Percentiles rank a stretch among this genome's conserved stretches.
phyloP scores from a whole-genome alignment of 2,113 vertebrate genomes.

The Rhagologus leucostigma region DNA sequence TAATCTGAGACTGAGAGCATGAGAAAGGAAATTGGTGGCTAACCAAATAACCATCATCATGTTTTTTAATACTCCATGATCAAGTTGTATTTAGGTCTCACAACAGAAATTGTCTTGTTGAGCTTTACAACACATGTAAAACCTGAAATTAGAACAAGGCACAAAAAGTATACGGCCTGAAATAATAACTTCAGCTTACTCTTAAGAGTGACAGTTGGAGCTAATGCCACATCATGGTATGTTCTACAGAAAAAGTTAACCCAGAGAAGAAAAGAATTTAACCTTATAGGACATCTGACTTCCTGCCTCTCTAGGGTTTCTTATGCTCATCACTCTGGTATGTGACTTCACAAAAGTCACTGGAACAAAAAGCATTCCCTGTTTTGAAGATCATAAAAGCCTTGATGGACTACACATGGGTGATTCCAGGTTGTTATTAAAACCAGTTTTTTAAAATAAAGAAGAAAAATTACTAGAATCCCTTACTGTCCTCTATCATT shows the following conservation, averaged over 20 bases:
- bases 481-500: not conserved
- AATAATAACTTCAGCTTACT: not conserved
- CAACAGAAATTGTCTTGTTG: not conserved
- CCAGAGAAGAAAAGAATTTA: constrained; percentile 11
- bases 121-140: not conserved
- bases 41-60: constrained; percentile 45
- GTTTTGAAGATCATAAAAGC: constrained; percentile 37
- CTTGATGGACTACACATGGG: not conserved
- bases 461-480: not conserved
- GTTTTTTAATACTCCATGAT: not conserved
- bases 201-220: not conserved
- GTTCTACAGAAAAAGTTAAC: not conserved
- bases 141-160: not conserved
- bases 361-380: constrained; percentile 40
- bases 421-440: constrained; percentile 40
- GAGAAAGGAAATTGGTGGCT: constrained; percentile 59
- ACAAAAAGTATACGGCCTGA: not conserved
- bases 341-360: constrained; percentile 31
- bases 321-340: constrained; percentile 36
- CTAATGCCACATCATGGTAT: not conserved
- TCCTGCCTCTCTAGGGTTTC: constrained; percentile 20
- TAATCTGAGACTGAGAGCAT: constrained; percentile 15
- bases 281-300: constrained; percentile 39
- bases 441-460: not conserved
- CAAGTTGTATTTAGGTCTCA: not conserved